Conservation (phyloP, 2,113 vertebrate species). For the Strix uralensis region DNA sequence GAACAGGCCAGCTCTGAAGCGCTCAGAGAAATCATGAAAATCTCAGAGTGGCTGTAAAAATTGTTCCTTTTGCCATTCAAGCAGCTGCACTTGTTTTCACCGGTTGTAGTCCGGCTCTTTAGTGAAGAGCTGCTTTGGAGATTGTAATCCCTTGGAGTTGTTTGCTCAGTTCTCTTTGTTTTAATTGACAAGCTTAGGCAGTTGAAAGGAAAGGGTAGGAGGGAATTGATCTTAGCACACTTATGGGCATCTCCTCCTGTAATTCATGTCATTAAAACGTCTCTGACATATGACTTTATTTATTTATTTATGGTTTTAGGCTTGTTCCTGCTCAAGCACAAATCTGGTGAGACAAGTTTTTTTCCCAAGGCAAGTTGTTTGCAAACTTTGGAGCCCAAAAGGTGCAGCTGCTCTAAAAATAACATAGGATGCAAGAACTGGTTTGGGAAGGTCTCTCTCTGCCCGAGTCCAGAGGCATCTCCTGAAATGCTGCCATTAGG, state of each 20-base stretch:
- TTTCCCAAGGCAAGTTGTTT: conserved; percentile 5
- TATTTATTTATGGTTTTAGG: conserved; percentile 38
- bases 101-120: not conserved
- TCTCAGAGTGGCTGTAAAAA: conserved; percentile 26
- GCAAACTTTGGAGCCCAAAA: conserved; percentile 45
- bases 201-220: conserved; percentile 28
- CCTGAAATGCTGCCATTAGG: conserved; percentile 18
- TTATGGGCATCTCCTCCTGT: conserved; percentile 1
- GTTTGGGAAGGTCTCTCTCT: conserved; percentile 49
- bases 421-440: conserved; percentile 46
- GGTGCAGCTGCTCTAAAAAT: conserved; percentile 54
- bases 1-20: not conserved
- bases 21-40: not conserved
- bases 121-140: conserved; percentile 36
- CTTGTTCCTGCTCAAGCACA: conserved; percentile 13
- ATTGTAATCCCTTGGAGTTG: conserved; percentile 6
- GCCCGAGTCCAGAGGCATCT: conserved; percentile 20
- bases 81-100: conserved; percentile 24
- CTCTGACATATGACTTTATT: not conserved
- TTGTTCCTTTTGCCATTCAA: not conserved
- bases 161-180: conserved; percentile 37
- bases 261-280: not conserved
- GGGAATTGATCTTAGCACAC: conserved; percentile 16
- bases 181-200: conserved; percentile 28
- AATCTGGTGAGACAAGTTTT: conserved; percentile 11